Base-by-base conservation (phyloP, 2,113 vertebrate genomes). In the Trichomycterus rosablanca region DNA sequence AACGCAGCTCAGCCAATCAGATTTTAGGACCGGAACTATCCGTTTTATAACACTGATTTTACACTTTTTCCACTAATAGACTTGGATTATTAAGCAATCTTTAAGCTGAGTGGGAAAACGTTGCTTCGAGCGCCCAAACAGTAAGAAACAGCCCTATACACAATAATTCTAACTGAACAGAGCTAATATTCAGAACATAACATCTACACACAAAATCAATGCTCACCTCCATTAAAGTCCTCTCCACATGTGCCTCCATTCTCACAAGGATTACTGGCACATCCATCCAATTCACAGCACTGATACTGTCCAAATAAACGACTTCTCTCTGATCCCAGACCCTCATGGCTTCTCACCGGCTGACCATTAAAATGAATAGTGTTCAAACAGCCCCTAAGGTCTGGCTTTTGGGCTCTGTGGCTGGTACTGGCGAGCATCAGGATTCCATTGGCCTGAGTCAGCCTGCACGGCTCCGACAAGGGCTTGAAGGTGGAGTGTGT, bases 301-400 rank as follows among this genome's bases (percentile, higher is more conserved):
- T 85, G 84, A 65, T 80, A 85, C 46, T 90, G 76, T 3, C 90
- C 90, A 12, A 81, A 83, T 49, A 86, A 82, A 49, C 88, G 84
- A 72, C 90, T 22, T 24, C 77, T 63, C 8, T 82, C 87, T 0
- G 53, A 61, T 19, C 43, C 56, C 22, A 2, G 65, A 80, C 70
- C 59, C 0, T 84, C 81, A 0, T 83, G 74, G 30, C 66, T 79
- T 62, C 76, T 71, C 66, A 93, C 74, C 0, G 74, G 75, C 78
- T 86, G 74, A 35, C 88, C 80, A 0, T 93, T 92, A 65, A 98
- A 78, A n/a, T 73, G 59, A 39, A 95, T 50, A 18, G 67, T 74
- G 0, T 95, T 88, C 62, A 98, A 71, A 72, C 96, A 98, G 53
- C 96, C 96, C 2, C 67, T 72, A 59, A 97, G 96, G 1, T 86